Base-by-base conservation (phyloP, 2,888 invertebrate species). In the Diarsia brunnea region DNA sequence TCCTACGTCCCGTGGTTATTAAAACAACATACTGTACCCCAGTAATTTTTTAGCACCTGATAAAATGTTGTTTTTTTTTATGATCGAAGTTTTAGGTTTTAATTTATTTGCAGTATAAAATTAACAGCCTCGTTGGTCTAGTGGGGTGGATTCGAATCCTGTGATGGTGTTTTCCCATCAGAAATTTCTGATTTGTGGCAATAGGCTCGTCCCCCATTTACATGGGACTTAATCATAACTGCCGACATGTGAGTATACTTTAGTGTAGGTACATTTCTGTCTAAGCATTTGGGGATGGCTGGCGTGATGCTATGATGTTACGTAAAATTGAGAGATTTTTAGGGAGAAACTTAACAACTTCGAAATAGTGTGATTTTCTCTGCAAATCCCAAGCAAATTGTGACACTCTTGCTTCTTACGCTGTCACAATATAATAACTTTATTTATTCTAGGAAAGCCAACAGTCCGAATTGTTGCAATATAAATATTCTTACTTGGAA, bases 1-100 rank as follows among this genome's bases (percentile, higher is more conserved):
- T 73, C 53, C 60, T 63, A 31, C 64, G 2, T 14, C 61, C 55
- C 19, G n/a, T 31, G 24, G 24, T 64, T 43, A 21, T 64, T 43
- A 21, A 51, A 53, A 74, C 66, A 82, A 73, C 38, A 58, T 47
- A 45, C 14, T 67, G 51, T 53, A 14, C 16, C 27, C 5, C 1
- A n/a, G 21, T 67, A 60, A 65, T 51, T 72, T 51, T 72, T 64
- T 51, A 68, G 63, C 63, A 69, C 53, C 43, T 69, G 24, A 43
- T 63, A 63, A 31, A 16, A 47, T n/a, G 7, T 55, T 31, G 10
- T 69, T 66, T n/a, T 16, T 24, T 71, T 65, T 64, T 14, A 10
- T 24, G 19, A 43, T 5, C 2, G n/a, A 49, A 12, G 4, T 31
- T n/a, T 45, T 4, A 10, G 1, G 5, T 38, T 38, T 38, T 31